Base-by-base conservation (phyloP, 2,113 vertebrate species). In the Ellobius talpinus region DNA sequence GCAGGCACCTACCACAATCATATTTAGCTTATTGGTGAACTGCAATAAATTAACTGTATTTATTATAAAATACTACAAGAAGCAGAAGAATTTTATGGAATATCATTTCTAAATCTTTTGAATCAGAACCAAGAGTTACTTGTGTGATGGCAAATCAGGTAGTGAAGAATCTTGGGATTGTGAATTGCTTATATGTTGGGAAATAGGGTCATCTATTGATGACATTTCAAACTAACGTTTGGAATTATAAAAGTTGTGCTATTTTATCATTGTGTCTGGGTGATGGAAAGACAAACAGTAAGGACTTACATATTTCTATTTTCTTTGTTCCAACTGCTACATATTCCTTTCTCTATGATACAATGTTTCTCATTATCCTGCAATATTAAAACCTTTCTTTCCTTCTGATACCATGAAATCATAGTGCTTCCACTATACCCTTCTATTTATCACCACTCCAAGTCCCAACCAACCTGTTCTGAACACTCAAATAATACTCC, bases 41-140 rank as follows among this genome's bases (percentile, higher is more conserved):
- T 24, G 23, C 29, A 47, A 66, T 45, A 68, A 47, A 58, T 21
- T 58, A 58, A 58, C 19, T 58, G 19, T 58, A 58, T 21, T 17
- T 55, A 55, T 36, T 82, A 58, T 58, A n/a, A 82, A 82, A 58
- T 82, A 4, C 21, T 79, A 66, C 2, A 45, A 7, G 21, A 90
- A 85, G 1, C 7, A 10, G 1, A 0, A 36, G 8, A 74, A 0
- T 93, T 79, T 36, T 24, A 45, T 31, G 1, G 2, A 4, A n/a
- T 55, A 5, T 4, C 5, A 45, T 77, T 73, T 21, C 65, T 78
- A 63, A 78, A 61, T 52, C 0, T 65, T 91, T 26, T 88, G 45
- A 89, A 55, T 8, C 3, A 55, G 21, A 1, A 82, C 36, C 39
- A 70, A 6, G 1, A 52, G 9, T 74, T 26, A 89, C 0, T 61